Conservation (phyloP, 2,888 invertebrate species). For the Apodemia duryi region DNA sequence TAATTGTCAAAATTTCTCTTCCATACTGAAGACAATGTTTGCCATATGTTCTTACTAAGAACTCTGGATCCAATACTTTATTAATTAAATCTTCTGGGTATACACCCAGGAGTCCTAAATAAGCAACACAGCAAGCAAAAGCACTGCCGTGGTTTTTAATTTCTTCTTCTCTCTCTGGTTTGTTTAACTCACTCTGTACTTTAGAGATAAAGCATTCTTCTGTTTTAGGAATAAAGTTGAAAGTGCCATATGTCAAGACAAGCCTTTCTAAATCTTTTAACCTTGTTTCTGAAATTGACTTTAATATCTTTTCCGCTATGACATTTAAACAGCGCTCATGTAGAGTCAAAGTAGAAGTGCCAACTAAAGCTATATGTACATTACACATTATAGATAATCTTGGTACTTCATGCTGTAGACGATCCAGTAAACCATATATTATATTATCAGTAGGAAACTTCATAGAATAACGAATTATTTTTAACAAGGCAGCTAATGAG, state of each 20-base stretch:
- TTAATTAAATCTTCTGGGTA: slow-evolving; percentile 81
- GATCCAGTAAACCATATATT: slow-evolving; percentile 74
- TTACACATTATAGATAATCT: slow-evolving; percentile 81
- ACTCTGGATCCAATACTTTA: slow-evolving; percentile 76
- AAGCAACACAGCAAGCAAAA: slow-evolving; percentile 81
- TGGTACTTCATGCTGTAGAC: slow-evolving; percentile 74
- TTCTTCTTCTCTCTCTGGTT: slow-evolving; percentile 75
- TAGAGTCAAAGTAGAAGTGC: slow-evolving; percentile 67
- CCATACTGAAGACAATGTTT: slow-evolving; percentile 63
- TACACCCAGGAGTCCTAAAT: slow-evolving; percentile 75
- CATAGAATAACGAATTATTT: slow-evolving; percentile 81
- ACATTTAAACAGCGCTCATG: slow-evolving; percentile 53
- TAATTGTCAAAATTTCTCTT: slow-evolving; percentile 81
- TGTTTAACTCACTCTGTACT: slow-evolving; percentile 70
- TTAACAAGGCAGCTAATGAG: slow-evolving; percentile 82
- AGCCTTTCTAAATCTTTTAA: slow-evolving; percentile 88
- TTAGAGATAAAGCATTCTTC: slow-evolving; percentile 53
- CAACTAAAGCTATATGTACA: slow-evolving; percentile 82
- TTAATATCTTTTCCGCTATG: slow-evolving; percentile 74
- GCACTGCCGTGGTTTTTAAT: slow-evolving; percentile 78
- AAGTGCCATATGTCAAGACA: slow-evolving; percentile 80
- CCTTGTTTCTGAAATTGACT: slow-evolving; percentile 69
- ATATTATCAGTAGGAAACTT: slow-evolving; percentile 58
- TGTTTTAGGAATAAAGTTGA: slow-evolving; percentile 77
- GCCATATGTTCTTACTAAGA: slow-evolving; percentile 77